These are phyloP conservation scores for Paguma larvata DNA, from an alignment of 2,797 vertebrate species.

Conservation along the genomic window DNA sequence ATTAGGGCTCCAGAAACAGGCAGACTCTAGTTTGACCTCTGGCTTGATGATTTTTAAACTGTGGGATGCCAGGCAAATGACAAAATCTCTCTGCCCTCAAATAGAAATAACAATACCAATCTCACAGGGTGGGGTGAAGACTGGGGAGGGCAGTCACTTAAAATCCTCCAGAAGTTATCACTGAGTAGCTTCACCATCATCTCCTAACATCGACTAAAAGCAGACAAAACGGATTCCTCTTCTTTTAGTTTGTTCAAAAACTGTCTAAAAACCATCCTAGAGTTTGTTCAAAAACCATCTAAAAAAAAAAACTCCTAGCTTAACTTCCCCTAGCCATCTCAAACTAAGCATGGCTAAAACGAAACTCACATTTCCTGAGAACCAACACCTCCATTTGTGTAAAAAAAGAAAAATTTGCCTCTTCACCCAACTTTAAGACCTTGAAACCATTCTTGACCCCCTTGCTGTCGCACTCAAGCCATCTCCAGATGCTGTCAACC, in stretches of 20 bases:
- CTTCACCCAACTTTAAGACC: too few relatives aligned
- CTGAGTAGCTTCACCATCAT: background rate
- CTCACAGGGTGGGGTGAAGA: background rate
- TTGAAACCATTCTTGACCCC: background rate
- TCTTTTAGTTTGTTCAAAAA: background rate
- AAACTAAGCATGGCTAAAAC: background rate
- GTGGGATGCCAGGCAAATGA: background rate
- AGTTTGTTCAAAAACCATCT: background rate
- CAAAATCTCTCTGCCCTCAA: background rate
- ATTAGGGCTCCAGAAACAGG: background rate
- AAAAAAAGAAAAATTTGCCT: background rate
- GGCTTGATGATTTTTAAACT: background rate
- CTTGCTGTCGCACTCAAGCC: background rate
- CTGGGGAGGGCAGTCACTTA: background rate
- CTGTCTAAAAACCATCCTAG: background rate
- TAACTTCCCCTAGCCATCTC: background rate
- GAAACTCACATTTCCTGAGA: background rate
- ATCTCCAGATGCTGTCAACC: background rate
- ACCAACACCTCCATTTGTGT: background rate
- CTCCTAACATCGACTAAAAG: background rate
- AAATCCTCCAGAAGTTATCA: background rate
- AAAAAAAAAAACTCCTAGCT: too few relatives aligned
- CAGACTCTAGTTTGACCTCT: too few relatives aligned
- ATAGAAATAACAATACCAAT: background rate
- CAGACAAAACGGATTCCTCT: background rate